These are phyloP conservation scores for Serripes groenlandicus DNA, from an alignment of 2,888 invertebrate genomes.

Conservation along the genomic window DNA sequence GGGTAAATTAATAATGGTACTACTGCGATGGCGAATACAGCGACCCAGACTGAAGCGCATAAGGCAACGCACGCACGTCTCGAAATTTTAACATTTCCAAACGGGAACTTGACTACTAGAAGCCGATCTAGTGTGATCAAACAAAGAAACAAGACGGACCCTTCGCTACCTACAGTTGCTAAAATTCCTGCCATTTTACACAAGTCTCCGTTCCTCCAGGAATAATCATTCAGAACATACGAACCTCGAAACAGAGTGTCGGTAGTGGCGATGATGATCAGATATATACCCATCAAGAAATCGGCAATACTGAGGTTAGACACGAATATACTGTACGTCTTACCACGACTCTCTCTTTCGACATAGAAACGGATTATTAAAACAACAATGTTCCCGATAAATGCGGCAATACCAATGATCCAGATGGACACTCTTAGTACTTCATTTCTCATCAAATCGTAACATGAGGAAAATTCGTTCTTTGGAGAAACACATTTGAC, in stretches of 20 bases:
- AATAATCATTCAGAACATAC: conserved; percentile 67
- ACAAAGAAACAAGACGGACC: conserved; percentile 89
- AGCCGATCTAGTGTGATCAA: conserved; percentile 90
- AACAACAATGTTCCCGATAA: conserved; percentile 63
- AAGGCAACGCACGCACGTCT: conserved; percentile 68
- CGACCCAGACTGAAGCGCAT: conserved; percentile 75
- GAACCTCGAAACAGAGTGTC: conserved; percentile 64
- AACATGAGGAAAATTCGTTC: conserved; percentile 72
- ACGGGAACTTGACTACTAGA: conserved; percentile 89
- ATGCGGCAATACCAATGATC: conserved; percentile 63
- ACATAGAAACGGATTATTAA: conserved; percentile 63
- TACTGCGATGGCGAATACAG: conserved; percentile 74
- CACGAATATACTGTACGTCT: conserved; percentile 63
- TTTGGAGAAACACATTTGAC: conserved; percentile 61
- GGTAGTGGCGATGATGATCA: conserved; percentile 66
- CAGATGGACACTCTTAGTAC: conserved; percentile 59
- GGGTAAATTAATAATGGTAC: conserved; percentile 79
- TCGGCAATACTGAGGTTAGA: conserved; percentile 68
- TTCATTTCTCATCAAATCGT: conserved; percentile 66
- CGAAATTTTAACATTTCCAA: conserved; percentile 83
- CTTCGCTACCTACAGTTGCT: conserved; percentile 88
- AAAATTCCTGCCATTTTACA: conserved; percentile 73
- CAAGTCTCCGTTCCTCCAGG: conserved; percentile 67
- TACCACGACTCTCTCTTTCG: conserved; percentile 64
- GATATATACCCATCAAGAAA: conserved; percentile 73